phyloP scores from a whole-genome alignment of 1,140 invertebrate genomes.

The Theocolax elegans region DNA sequence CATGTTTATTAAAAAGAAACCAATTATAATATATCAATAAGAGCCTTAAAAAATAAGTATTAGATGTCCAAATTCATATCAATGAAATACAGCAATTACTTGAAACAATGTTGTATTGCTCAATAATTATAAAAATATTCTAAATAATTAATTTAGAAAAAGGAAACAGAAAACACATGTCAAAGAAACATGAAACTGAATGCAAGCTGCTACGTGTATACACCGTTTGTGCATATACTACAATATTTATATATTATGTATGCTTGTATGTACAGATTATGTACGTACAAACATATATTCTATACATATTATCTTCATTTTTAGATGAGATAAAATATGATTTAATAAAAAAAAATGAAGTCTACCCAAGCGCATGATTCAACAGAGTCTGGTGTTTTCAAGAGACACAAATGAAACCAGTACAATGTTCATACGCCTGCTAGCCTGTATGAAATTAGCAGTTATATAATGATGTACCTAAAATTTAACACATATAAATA shows the following conservation, averaged over 20 bases:
- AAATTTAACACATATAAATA: constrained; percentile 45
- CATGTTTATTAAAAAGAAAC: not conserved
- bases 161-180: constrained; percentile 12
- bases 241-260: constrained; percentile 28
- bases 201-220: constrained; percentile 13
- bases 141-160: not conserved
- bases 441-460: constrained; percentile 47
- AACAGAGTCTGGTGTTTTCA: constrained; percentile 17
- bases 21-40: not conserved
- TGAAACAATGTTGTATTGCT: too few relatives aligned
- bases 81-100: too few relatives aligned
- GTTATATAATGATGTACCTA: constrained; percentile 35
- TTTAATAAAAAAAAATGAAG: constrained; percentile 2
- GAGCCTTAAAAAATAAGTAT: constrained; percentile 5
- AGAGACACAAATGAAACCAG: constrained; percentile 44
- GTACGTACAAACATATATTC: constrained; percentile 36
- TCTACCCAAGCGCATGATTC: constrained; percentile 23
- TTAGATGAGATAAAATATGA: constrained; percentile 1
- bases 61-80: too few relatives aligned
- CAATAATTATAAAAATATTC: constrained; percentile 7
- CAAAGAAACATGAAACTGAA: constrained; percentile 19
- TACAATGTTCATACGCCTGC: constrained; percentile 51
- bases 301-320: constrained; percentile 26
- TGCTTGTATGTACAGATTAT: constrained; percentile 8
- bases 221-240: not conserved